These are phyloP conservation scores for Allygus modestus DNA, from an alignment of 2,888 invertebrate genomes.

Conservation along the genomic window DNA sequence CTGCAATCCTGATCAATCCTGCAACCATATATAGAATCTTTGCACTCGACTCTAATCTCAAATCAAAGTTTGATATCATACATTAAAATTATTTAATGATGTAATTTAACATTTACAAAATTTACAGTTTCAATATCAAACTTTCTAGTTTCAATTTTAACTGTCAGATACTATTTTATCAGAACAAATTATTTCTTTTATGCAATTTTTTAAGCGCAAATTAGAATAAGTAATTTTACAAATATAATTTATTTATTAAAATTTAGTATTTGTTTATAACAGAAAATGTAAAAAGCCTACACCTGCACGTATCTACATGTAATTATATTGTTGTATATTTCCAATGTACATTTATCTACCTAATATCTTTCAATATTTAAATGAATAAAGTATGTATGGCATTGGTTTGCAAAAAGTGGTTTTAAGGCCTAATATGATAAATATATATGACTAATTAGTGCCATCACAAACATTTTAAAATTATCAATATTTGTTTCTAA, in stretches of 20 bases:
- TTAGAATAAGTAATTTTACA: not conserved
- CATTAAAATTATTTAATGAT: no score
- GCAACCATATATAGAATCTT: no score
- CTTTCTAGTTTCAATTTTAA: no score
- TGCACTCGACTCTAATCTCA: no score
- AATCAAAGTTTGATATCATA: no score
- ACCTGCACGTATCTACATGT: slow-evolving; percentile 15
- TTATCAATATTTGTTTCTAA: not conserved
- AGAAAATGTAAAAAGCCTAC: not conserved
- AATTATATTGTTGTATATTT: slow-evolving; percentile 38
- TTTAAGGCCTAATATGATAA: slow-evolving; percentile 53
- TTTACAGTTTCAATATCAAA: no score
- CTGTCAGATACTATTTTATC: no score
- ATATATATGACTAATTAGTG: slow-evolving; percentile 21
- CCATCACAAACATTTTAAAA: slow-evolving; percentile 9
- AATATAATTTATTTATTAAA: not conserved
- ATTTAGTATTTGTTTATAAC: not conserved
- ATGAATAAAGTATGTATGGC: slow-evolving; percentile 27
- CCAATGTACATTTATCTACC: not conserved
- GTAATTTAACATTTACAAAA: no score
- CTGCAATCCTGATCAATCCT: no score
- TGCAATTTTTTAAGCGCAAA: not conserved
- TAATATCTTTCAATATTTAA: slow-evolving; percentile 35
- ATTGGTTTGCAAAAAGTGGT: slow-evolving; percentile 46
- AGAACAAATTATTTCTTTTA: no score